Conservation (phyloP, 2,113 vertebrate species). For the Vulpes lagopus region DNA sequence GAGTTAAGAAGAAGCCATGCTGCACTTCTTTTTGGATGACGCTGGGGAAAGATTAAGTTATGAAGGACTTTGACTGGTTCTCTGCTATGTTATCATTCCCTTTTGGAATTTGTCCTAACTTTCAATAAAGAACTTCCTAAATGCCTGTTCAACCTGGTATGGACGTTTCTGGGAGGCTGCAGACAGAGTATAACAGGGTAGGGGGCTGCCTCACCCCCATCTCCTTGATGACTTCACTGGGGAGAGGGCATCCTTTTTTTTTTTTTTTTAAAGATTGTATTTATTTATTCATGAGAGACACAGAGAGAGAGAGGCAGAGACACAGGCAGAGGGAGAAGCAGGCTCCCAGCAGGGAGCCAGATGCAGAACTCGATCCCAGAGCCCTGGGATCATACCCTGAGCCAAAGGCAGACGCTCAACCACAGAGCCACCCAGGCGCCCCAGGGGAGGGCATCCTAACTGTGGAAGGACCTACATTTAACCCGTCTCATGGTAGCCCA, state of each 20-base stretch:
- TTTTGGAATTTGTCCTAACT: background rate
- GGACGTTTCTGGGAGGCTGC: background rate
- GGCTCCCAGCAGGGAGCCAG: too few species aligned
- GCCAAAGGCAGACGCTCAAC: too few species aligned
- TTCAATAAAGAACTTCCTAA: background rate
- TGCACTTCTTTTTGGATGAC: background rate
- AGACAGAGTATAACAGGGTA: background rate
- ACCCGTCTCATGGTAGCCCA: background rate
- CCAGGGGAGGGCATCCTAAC: background rate
- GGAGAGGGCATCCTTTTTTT: background rate
- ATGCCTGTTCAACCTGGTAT: background rate
- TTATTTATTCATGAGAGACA: too few species aligned
- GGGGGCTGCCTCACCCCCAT: background rate
- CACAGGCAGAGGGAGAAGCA: too few species aligned
- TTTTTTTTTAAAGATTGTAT: too few species aligned
- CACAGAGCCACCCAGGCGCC: too few species aligned
- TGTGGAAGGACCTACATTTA: background rate
- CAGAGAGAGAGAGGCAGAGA: too few species aligned
- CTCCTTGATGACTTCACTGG: background rate
- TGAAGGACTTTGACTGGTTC: background rate
- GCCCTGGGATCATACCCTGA: too few species aligned
- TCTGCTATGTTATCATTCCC: background rate
- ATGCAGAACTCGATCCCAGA: too few species aligned
- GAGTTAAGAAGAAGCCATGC: conserved; percentile 32
- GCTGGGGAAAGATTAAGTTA: background rate